These are phyloP conservation scores for Beroe ovata DNA, from an alignment of 37 sponge, comb jelly and placozoan species.

Conservation along the genomic window DNA sequence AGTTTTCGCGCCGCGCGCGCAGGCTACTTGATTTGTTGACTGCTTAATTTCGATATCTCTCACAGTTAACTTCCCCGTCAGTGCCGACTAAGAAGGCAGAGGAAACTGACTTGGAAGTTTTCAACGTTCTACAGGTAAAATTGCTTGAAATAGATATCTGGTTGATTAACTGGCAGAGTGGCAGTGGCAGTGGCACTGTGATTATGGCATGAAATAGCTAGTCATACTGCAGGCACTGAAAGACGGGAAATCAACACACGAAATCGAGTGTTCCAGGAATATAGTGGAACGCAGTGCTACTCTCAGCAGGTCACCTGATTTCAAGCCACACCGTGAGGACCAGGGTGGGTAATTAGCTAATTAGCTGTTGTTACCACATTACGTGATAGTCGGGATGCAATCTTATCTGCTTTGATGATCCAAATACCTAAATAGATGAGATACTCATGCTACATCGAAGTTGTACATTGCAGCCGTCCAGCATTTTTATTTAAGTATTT, in stretches of 20 bases:
- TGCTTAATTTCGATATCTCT: no score
- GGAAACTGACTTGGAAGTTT: neutral
- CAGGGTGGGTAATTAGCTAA: conserved; percentile 48
- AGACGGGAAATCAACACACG: conserved; percentile 27
- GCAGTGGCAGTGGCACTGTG: neutral
- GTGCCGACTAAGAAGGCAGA: neutral
- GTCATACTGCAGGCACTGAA: conserved; percentile 24
- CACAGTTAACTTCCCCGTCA: no score
- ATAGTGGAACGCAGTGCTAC: conserved; percentile 21
- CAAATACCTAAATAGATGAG: no score
- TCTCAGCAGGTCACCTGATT: neutral
- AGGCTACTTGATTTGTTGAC: no score
- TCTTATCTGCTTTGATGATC: no score
- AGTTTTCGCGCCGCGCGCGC: no score
- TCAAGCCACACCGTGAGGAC: neutral
- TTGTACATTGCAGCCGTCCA: no score
- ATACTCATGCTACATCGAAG: no score
- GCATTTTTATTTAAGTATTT: no score
- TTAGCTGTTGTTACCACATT: no score
- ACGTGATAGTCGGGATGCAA: no score
- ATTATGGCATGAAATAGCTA: neutral
- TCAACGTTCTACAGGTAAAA: neutral
- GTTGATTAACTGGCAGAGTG: no score
- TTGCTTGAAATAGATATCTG: neutral
- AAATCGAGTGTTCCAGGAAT: conserved; percentile 32